Base-by-base conservation (phyloP, 2,797 vertebrate genomes). In the Mormyrops boulengeri region DNA sequence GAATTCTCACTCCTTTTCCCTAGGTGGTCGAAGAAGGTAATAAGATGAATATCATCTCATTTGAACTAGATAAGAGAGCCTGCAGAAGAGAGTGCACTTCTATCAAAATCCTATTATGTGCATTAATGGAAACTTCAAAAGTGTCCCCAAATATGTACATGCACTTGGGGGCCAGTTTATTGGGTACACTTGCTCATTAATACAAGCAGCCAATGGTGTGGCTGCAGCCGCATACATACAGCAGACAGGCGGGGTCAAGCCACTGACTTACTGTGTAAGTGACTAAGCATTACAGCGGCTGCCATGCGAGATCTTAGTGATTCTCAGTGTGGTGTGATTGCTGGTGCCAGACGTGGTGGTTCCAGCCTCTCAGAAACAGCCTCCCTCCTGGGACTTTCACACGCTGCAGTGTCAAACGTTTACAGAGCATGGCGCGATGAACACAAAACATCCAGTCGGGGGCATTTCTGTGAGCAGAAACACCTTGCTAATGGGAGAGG, bases 1-100 rank as follows among this genome's bases (percentile, higher is more conserved):
- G 60, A 73, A 30, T 73, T 85, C 52, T 82, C 89, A 82, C 26
- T 52, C 73, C 44, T 90, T 22, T 73, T 89, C 86, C 84, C 62
- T 53, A 90, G 90, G 80, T n/a, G 85, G 7, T 19, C 88, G 90
- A 38, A 62, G 69, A 90, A 62, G 17, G 88, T 88, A 47, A 50
- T 87, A 0, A 47, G 44, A 57, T 85, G 47, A 89, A 89, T 66
- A 89, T 87, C 2, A 90, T 89, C 89, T 82, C 22, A 89, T 66
- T 89, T 86, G 82, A 86, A 85, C 60, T 84, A 90, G 44, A 86
- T 85, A 60, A 73, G 22, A 85, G 49, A 50, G 84, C 55, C 52
- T 84, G 44, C 11, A 60, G 22, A 50, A 57, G 55, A 47, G 55
- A 88, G 55, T 62, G 34, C 55, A 62, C 86, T 88, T 88, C 55